Evolutionary conservation across 2,888 invertebrate genomes (phyloP).

Genomic region (Drosophila crucigera): DNA sequence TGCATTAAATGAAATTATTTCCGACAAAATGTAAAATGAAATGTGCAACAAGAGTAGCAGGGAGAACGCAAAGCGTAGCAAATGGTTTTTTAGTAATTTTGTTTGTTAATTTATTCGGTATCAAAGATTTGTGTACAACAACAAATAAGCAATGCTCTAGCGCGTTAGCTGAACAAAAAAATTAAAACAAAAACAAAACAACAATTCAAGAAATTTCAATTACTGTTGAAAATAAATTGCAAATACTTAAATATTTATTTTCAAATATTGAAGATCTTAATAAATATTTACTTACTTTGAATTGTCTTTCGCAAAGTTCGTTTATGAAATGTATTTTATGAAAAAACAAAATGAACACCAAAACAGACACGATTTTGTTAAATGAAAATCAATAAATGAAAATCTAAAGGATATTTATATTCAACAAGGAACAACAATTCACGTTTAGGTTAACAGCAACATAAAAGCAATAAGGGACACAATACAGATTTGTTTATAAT

Average conservation of each 20-base stretch:
- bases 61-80: constrained; percentile 52
- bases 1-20: constrained; percentile 30
- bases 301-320: constrained; percentile 18
- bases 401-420: constrained; percentile 23
- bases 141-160: constrained; percentile 64
- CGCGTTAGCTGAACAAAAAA: constrained; percentile 49
- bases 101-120: constrained; percentile 72
- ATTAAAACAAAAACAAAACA: constrained; percentile 31
- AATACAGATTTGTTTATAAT: constrained; percentile 38
- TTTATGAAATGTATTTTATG: constrained; percentile 21
- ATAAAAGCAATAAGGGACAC: constrained; percentile 47
- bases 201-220: constrained; percentile 26
- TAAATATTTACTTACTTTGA: constrained; percentile 35
- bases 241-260: constrained; percentile 39
- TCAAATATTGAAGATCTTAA: constrained; percentile 2
- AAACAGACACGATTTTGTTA: constrained; percentile 13
- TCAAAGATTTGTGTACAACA: constrained; percentile 62
- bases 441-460: constrained; percentile 45
- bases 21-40: constrained; percentile 62
- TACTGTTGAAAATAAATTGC: constrained; percentile 22
- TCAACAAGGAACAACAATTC: constrained; percentile 11
- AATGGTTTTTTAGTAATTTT: constrained; percentile 72
- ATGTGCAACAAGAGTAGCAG: constrained; percentile 50
- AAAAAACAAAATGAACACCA: background rate
- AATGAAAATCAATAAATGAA: constrained; percentile 10